These are phyloP conservation scores for Andrena praecox DNA, from an alignment of 2,888 invertebrate genomes.

Conservation along the genomic window DNA sequence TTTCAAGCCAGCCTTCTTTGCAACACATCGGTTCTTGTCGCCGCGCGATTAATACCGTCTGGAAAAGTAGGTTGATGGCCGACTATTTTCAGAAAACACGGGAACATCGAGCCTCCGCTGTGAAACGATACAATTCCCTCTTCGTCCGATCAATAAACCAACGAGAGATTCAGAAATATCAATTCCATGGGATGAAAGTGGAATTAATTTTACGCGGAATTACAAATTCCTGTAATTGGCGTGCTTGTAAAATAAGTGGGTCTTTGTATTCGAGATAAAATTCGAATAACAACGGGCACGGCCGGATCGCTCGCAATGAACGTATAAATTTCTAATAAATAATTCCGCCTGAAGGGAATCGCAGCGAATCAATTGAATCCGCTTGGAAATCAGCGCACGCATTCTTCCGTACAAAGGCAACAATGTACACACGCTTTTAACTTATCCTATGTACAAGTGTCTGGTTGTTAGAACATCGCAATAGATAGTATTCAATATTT, in stretches of 20 bases:
- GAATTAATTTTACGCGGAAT: neutral
- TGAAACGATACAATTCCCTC: too few relatives aligned
- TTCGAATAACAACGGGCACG: neutral
- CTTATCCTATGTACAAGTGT: slow-evolving; percentile 5
- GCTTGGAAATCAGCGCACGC: neutral
- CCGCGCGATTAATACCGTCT: neutral
- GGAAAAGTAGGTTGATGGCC: too few relatives aligned
- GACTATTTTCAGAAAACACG: too few relatives aligned
- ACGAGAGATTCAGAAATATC: neutral
- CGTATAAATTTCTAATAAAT: neutral
- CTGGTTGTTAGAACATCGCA: slow-evolving; percentile 15
- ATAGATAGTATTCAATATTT: slow-evolving; percentile 45
- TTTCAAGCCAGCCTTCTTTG: too few relatives aligned
- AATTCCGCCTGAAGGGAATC: neutral
- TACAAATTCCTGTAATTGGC: neutral
- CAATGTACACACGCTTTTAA: neutral
- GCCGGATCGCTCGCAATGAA: neutral
- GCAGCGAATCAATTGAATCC: neutral
- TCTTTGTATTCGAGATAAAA: neutral
- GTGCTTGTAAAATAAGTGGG: neutral
- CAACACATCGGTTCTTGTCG: too few relatives aligned
- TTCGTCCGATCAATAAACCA: neutral
- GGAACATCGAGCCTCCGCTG: too few relatives aligned
- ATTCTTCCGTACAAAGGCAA: neutral
- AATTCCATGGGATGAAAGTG: neutral